phyloP scores from a whole-genome alignment of 2,113 vertebrate genomes.

The Cygnus buccinator region DNA sequence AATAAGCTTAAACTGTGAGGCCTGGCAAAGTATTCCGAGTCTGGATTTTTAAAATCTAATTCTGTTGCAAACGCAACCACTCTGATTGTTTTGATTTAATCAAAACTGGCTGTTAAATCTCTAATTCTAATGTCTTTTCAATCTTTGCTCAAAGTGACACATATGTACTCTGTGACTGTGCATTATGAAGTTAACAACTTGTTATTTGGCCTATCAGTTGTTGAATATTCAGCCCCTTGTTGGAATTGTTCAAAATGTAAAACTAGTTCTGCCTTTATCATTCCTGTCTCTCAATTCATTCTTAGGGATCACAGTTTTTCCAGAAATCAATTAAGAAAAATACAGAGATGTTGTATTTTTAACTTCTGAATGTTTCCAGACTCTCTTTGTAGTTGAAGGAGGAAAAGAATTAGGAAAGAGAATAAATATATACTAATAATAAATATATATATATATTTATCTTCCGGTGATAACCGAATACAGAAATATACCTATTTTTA shows the following conservation, averaged over 20 bases:
- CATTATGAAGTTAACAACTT: constrained; percentile 72
- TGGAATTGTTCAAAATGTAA: constrained; percentile 73
- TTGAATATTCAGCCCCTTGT: constrained; percentile 66
- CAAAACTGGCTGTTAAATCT: constrained; percentile 66
- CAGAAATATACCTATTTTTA: constrained; percentile 17
- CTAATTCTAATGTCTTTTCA: constrained; percentile 71
- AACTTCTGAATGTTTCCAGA: constrained; percentile 54
- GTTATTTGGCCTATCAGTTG: constrained; percentile 72
- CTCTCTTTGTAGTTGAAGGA: background rate
- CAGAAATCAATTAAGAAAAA: constrained; percentile 67
- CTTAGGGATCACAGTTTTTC: constrained; percentile 54
- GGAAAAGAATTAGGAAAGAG: constrained; percentile 35
- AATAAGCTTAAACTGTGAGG: constrained; percentile 33
- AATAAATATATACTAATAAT: background rate
- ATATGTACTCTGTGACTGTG: constrained; percentile 53
- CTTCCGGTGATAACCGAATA: background rate
- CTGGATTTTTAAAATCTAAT: constrained; percentile 29
- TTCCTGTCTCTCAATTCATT: constrained; percentile 64
- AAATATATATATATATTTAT: background rate
- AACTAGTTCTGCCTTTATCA: constrained; percentile 63
- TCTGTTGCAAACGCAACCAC: constrained; percentile 54
- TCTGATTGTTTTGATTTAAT: constrained; percentile 70
- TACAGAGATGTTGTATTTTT: constrained; percentile 47
- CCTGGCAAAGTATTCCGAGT: constrained; percentile 26
- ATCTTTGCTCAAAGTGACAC: constrained; percentile 70